phyloP scores from a whole-genome alignment of 2,113 vertebrate genomes.

The Pedionomus torquatus region DNA sequence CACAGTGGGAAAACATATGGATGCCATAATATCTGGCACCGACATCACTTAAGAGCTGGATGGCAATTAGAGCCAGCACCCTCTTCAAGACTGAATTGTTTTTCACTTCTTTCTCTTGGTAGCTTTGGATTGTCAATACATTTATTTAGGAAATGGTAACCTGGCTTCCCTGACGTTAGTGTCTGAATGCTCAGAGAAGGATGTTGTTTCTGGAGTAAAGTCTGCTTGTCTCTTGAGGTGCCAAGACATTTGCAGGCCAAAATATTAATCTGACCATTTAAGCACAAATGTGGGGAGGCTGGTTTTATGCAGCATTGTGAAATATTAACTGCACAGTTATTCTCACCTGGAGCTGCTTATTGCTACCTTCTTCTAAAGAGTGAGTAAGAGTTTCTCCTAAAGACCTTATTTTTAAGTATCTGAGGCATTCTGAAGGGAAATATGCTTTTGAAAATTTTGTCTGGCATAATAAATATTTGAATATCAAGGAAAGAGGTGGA shows the following conservation, averaged over 20 bases:
- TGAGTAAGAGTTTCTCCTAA: too few relatives aligned
- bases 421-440: background rate
- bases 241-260: background rate
- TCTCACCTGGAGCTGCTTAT: background rate
- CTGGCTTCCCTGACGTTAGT: background rate
- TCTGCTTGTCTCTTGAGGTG: background rate
- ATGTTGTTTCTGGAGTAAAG: background rate
- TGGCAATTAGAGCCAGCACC: background rate
- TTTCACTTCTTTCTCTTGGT: background rate
- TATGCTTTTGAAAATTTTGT: background rate
- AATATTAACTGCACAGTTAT: background rate
- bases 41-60: background rate
- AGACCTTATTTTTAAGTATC: background rate
- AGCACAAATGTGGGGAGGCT: background rate
- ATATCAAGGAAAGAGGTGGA: background rate
- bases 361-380: background rate
- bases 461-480: background rate
- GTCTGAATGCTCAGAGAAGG: background rate
- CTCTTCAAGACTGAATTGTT: background rate
- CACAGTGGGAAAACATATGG: constrained; percentile 8
- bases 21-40: background rate
- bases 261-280: background rate
- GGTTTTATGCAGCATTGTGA: background rate
- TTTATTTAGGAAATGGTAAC: background rate
- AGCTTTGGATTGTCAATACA: background rate